Evolutionary conservation across 2,888 invertebrate species (phyloP).

Genomic region (Ceraclea dissimilis): DNA sequence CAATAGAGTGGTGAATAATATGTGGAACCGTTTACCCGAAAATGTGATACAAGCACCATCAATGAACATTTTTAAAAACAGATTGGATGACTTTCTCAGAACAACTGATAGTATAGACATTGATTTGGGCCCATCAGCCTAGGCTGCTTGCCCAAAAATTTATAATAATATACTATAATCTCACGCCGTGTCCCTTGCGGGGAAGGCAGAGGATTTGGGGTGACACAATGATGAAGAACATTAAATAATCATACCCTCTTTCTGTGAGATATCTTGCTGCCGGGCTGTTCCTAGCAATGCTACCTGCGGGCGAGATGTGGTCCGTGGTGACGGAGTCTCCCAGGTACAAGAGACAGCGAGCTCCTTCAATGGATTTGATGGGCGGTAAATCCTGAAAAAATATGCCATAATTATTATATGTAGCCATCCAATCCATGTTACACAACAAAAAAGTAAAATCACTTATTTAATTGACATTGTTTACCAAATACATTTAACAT

Average conservation of each 20-base stretch:
- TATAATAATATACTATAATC: not conserved
- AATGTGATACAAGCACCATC: no score
- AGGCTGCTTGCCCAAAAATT: no score
- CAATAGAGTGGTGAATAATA: no score
- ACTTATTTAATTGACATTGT: no score
- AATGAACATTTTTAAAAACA: no score
- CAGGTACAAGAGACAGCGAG: slow-evolving; percentile 76
- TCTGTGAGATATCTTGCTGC: slow-evolving; percentile 76
- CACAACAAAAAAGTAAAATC: not conserved
- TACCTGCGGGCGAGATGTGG: slow-evolving; percentile 97
- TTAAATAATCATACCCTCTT: slow-evolving; percentile 49
- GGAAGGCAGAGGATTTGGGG: not conserved
- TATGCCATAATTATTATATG: not conserved
- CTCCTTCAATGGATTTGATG: slow-evolving; percentile 56
- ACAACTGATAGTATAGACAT: no score
- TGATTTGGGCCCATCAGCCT: no score
- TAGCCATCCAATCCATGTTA: slow-evolving; percentile 24
- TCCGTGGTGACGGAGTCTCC: slow-evolving; percentile 98
- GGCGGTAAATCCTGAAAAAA: slow-evolving; percentile 52
- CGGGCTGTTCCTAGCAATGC: slow-evolving; percentile 90
- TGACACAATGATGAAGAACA: not conserved
- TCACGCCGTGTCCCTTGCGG: no score
- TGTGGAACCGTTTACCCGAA: no score
- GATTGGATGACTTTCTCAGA: no score
- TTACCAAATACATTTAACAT: slow-evolving; percentile 9